A percentile compares a stretch with the other conserved stretches of the same genome.
Evolutionary conservation across 2,888 invertebrate species (phyloP).

Genomic region (Cosmia pyralina): DNA sequence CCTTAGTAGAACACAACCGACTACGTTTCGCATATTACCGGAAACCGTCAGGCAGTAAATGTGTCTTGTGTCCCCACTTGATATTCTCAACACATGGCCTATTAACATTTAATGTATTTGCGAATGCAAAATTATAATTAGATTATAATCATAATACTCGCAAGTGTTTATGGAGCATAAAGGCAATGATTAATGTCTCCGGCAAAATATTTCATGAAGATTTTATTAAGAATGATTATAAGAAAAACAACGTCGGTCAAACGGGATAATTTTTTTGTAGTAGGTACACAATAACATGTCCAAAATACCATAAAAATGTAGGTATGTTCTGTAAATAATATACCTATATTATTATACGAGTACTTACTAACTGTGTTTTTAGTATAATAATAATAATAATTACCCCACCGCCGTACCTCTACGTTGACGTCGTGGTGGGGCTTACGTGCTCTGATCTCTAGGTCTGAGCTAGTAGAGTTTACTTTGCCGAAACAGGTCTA

Average conservation of each 20-base stretch:
- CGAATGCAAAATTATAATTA: constrained; percentile 50
- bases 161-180: constrained; percentile 52
- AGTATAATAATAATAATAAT: constrained; percentile 28
- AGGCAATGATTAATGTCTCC: constrained; percentile 46
- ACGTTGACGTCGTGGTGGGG: too few relatives aligned
- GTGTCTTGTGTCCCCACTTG: constrained; percentile 51
- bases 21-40: constrained; percentile 56
- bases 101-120: constrained; percentile 45
- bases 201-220: constrained; percentile 5
- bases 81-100: constrained; percentile 47
- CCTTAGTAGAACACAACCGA: constrained; percentile 50
- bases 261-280: constrained; percentile 6
- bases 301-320: not conserved
- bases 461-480: too few relatives aligned
- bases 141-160: constrained; percentile 43
- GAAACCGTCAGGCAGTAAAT: constrained; percentile 58
- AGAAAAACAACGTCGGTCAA: constrained; percentile 3
- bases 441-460: too few relatives aligned
- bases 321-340: not conserved
- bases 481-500: too few relatives aligned
- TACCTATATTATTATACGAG: not conserved
- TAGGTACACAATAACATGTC: not conserved
- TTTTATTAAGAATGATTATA: not conserved
- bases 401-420: too few relatives aligned
- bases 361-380: constrained; percentile 7